Evolutionary conservation across 2,113 vertebrate species (phyloP).

Genomic region (Potamarius usumacintae): DNA sequence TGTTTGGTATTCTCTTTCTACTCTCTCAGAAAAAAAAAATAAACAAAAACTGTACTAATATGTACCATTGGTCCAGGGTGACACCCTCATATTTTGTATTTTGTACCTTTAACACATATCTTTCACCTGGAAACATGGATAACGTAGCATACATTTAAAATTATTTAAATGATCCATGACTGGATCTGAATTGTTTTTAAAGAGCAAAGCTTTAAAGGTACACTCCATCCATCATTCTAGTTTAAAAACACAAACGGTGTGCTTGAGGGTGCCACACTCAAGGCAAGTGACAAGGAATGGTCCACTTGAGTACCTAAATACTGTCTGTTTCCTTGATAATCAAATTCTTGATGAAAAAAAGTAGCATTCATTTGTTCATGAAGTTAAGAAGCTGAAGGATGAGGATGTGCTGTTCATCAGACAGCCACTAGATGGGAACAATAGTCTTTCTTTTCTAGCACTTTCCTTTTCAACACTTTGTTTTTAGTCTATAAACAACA

Average conservation of each 20-base stretch:
- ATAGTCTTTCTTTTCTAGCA: slow-evolving; percentile 54
- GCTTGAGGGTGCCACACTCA: not conserved
- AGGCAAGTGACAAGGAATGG: not conserved
- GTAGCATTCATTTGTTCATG: not conserved
- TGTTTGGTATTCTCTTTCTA: slow-evolving; percentile 6
- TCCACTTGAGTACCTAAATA: not conserved
- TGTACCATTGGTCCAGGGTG: not conserved
- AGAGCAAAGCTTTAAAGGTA: not conserved
- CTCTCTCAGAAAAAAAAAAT: slow-evolving; percentile 42
- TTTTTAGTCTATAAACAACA: slow-evolving; percentile 16
- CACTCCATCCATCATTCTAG: not conserved
- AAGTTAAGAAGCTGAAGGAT: not conserved
- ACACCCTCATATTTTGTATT: not conserved
- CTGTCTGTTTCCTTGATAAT: not conserved
- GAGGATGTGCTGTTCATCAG: slow-evolving; percentile 53
- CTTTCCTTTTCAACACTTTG: slow-evolving; percentile 36
- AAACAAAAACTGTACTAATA: not conserved
- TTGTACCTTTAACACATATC: not conserved
- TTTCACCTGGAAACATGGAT: not conserved
- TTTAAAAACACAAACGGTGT: not conserved
- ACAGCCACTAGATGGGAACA: slow-evolving; percentile 78
- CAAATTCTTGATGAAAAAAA: too few species aligned
- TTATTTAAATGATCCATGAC: not conserved
- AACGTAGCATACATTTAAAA: not conserved
- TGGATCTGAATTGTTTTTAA: not conserved